Evolutionary conservation across 1,140 invertebrate species (phyloP), one percentile per base, ranked within the genome.

Genomic region (Drosophila suzukii): DNA sequence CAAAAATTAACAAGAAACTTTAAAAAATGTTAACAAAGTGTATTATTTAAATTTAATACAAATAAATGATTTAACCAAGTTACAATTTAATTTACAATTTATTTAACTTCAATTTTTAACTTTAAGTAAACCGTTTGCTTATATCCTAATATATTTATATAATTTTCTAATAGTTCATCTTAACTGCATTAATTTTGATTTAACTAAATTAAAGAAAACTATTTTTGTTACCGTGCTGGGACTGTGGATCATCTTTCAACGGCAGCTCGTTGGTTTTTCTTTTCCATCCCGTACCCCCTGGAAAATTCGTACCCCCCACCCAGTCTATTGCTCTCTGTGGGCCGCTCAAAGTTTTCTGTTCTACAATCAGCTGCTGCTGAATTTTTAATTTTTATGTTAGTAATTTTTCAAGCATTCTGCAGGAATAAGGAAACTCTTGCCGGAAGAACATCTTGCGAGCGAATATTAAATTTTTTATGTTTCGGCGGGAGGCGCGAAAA

Each of bases 351-450:
- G 51, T 71, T 76, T 83, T 54, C 43, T 61, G 47, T 65, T 56
- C 56, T 70, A 78, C 83, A 88, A 86, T 86, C 83, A 88, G 81
- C 84, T 89, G 80, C 84, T 89, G 84, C 78, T 89, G 85, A 89
- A 89, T 90, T 89, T 89, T 89, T 89, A 89, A 89, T 89, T 89
- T 89, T 89, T 89, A 89, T 89, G 84, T 84, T 89, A 81, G 84
- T 84, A 89, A 89, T 89, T 89, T 89, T 82, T 89, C 77, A 78
- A 60, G 75, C 85, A 89, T 88, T 88, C 60, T 44, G 67, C 34
- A 39, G 78, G 59, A 51, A 61, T 65, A 60, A 50, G 73, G 68
- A 84, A 84, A 67, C 77, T 65, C 49, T 49, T 67, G 41, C 58
- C 70, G 55, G 57, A 77, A 59, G 62, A 90, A 90, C 84, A 89